These are phyloP conservation scores for Piscicola geometra DNA, from an alignment of 2,888 invertebrate species.

Conservation along the genomic window DNA sequence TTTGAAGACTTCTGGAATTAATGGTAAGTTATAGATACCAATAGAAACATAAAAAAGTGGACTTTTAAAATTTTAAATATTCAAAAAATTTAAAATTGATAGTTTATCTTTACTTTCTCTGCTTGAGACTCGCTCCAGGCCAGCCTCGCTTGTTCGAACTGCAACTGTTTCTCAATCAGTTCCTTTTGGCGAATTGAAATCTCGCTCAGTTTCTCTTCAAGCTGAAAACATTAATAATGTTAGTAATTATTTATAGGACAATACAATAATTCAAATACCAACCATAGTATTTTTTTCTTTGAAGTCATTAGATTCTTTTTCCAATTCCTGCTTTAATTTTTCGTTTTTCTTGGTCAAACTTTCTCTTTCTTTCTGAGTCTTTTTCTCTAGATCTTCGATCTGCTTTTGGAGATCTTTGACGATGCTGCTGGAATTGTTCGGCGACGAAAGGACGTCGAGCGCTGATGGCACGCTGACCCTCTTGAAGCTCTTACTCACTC, in stretches of 20 bases:
- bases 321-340: slow-evolving; percentile 42
- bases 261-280: no score
- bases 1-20: slow-evolving; percentile 6
- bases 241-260: background rate
- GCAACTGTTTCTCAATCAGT: background rate
- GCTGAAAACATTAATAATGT: background rate
- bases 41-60: background rate
- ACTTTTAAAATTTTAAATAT: background rate
- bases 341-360: slow-evolving; percentile 71
- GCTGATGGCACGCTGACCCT: slow-evolving; percentile 34
- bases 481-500: slow-evolving; percentile 20
- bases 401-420: slow-evolving; percentile 48
- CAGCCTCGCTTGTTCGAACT: background rate
- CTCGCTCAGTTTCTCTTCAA: slow-evolving; percentile 18
- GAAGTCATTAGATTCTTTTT: slow-evolving; percentile 24
- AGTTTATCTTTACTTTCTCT: background rate
- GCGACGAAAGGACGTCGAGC: slow-evolving; percentile 11
- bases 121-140: background rate
- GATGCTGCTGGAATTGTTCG: slow-evolving; percentile 26
- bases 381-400: slow-evolving; percentile 48
- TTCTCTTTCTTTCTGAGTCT: slow-evolving; percentile 55
- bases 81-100: background rate
- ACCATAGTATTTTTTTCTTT: slow-evolving; percentile 34
- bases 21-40: background rate
- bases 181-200: slow-evolving; percentile 20